Evolutionary conservation across 2,113 vertebrate species (phyloP).

Genomic region (Pontoporia blainvillei): DNA sequence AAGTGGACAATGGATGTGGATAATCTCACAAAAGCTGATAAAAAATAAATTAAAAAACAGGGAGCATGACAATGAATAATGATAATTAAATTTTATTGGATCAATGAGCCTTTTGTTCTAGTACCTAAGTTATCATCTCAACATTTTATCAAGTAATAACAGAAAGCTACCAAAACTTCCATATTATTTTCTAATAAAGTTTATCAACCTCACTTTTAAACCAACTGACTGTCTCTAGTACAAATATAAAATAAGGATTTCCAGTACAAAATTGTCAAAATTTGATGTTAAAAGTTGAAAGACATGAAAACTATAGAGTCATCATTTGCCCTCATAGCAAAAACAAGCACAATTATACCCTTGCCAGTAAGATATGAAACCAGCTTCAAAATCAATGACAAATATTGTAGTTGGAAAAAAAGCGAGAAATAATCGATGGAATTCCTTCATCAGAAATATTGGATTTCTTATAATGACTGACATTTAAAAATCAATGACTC

Average conservation of each 20-base stretch:
- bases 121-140: neutral
- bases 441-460: neutral
- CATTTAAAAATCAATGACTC: neutral
- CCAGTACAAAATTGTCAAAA: neutral
- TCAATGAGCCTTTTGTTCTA: neutral
- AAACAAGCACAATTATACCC: neutral
- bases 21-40: neutral
- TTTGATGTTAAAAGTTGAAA: neutral
- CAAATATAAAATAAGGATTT: neutral
- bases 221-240: neutral
- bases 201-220: neutral
- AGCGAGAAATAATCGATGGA: neutral
- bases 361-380: neutral
- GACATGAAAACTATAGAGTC: neutral
- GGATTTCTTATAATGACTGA: neutral
- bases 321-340: neutral
- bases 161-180: neutral
- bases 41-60: neutral
- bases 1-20: neutral
- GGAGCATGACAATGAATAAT: neutral
- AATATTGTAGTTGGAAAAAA: neutral
- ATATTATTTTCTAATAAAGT: neutral
- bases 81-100: neutral
- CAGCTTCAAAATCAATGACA: slow-evolving; percentile 13
- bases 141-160: slow-evolving; percentile 1